Evolutionary conservation across 2,113 vertebrate species (phyloP).

Genomic region (Anolis carolinensis): DNA sequence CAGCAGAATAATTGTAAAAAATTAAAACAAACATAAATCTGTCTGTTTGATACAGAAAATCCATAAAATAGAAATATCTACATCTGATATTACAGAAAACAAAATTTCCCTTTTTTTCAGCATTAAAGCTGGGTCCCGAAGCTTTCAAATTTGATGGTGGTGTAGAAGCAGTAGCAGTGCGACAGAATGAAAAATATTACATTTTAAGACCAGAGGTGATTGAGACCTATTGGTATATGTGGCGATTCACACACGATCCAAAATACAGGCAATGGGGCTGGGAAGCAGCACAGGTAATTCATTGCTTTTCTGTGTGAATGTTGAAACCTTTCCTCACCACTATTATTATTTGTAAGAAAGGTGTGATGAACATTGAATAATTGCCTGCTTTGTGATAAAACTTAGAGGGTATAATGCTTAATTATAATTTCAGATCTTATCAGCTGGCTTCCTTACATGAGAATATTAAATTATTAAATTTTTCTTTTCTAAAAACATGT

Average conservation of each 20-base stretch:
- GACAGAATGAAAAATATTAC: conserved; percentile 98
- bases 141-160: conserved; percentile 98
- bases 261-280: conserved; percentile 98
- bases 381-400: no score
- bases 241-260: conserved; percentile 97
- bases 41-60: conserved; percentile 36
- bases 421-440: no score
- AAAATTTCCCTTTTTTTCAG: conserved; percentile 64
- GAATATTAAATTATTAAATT: not conserved
- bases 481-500: no score
- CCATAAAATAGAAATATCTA: not conserved
- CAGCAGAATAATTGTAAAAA: no score
- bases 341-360: not conserved
- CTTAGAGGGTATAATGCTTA: no score
- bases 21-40: conserved; percentile 9
- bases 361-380: not conserved
- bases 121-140: conserved; percentile 94
- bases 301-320: not conserved
- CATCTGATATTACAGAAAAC: not conserved
- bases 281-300: conserved; percentile 91
- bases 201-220: conserved; percentile 97
- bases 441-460: not conserved
- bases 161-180: conserved; percentile 91
- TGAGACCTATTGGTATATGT: conserved; percentile 99
- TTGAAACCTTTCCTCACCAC: not conserved